These are phyloP conservation scores for Zapornia atra DNA, from an alignment of 2,113 vertebrate species.

Conservation along the genomic window DNA sequence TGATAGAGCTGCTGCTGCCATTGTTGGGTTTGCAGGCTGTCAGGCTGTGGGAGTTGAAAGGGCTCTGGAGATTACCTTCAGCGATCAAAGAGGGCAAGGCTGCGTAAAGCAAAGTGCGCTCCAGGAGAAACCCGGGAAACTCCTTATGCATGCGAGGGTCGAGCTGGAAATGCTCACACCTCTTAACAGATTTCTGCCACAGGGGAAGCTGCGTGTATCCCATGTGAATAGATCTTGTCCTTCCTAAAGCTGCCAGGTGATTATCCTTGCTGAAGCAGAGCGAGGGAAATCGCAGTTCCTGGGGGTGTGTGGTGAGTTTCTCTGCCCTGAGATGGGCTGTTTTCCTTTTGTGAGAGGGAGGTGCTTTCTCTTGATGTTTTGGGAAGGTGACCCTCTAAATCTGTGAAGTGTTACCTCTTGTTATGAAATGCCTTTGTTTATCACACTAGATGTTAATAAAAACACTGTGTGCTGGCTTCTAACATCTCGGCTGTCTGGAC, in stretches of 20 bases:
- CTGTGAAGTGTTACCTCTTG: neutral
- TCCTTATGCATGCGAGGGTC: neutral
- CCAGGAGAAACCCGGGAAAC: neutral
- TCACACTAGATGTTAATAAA: neutral
- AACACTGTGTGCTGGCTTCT: neutral
- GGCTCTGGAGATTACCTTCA: constrained; percentile 25
- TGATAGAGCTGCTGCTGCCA: neutral
- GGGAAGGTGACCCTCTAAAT: constrained; percentile 9
- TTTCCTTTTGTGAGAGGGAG: neutral
- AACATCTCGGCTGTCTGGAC: neutral
- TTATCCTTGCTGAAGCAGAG: neutral
- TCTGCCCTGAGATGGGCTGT: neutral
- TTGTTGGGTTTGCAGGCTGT: neutral
- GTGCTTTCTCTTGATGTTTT: neutral
- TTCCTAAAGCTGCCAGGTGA: neutral
- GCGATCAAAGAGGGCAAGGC: neutral
- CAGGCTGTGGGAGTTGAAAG: neutral
- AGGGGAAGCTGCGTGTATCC: neutral
- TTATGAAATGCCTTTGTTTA: constrained; percentile 37
- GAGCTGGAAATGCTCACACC: neutral
- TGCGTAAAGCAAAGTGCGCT: neutral
- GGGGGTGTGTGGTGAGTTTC: neutral
- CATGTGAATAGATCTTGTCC: neutral
- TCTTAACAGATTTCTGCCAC: neutral
- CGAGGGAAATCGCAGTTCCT: fast-evolving